Base-by-base conservation (phyloP, 2,113 vertebrate genomes). In the Equus quagga region DNA sequence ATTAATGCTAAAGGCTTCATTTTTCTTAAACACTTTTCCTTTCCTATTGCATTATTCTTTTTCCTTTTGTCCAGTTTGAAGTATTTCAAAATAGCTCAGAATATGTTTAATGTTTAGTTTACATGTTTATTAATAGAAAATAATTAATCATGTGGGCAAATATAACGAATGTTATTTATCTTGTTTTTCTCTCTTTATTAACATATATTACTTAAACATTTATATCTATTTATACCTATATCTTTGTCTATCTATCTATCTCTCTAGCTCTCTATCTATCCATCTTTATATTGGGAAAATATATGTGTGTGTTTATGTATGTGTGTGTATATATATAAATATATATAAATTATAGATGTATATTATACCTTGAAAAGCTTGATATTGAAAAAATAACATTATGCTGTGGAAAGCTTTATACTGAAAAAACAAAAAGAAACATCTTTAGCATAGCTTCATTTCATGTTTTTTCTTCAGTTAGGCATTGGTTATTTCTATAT, bases 401-500 rank as follows among this genome's bases (percentile, higher is more conserved):
- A 58, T 64, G 24, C 26, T 88, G 56, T 51, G 8, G 23, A 91
- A 86, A 92, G 9, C 1, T 72, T 92, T n/a, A 92, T 84, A 64
- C 3, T 73, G 12, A 64, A 73, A 79, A 90, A 67, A 9, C 24
- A 91, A 83, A 76, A 8, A n/a, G 12, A 7, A 36, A 96, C 6
- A 0, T 54, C 23, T 94, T 56, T 64, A 81, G 31, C 21, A 85
- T 69, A 80, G 26, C 31, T 81, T 76, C 51, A 46, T 81, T 86
- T 88, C 31, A 62, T 84, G 64, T 56, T 46, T 60, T 97, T 90
- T 65, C 17, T 81, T 91, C 58, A 82, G 11, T 54, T 51, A 91
- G 70, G 4, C 36, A 81, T 8, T 75, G 4, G 5, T 78, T 72
- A 58, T 17, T 51, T 87, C 23, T 93, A 23, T 69, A 86, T 41